Evolutionary conservation across 2,888 invertebrate species (phyloP).

Genomic region (Cataglyphis altisquamis): DNA sequence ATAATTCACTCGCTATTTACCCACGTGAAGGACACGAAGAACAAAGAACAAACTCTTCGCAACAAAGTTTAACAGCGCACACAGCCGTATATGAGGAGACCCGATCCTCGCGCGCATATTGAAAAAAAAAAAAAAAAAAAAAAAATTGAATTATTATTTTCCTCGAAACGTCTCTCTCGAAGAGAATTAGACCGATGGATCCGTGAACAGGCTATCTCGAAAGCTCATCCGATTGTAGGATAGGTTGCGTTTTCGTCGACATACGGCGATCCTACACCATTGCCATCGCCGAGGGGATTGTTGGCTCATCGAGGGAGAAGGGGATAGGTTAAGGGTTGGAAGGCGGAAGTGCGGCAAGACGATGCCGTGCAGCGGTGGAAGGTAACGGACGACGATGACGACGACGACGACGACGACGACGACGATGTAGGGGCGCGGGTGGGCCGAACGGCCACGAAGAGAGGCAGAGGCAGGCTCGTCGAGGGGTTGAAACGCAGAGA

Average conservation of each 20-base stretch:
- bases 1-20: slow-evolving; percentile 20
- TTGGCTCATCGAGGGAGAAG: slow-evolving; percentile 76
- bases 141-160: slow-evolving; percentile 29
- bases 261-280: slow-evolving; percentile 69
- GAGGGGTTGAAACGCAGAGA: slow-evolving; percentile 77
- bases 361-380: slow-evolving; percentile 72
- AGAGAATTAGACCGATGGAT: not conserved
- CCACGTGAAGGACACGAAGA: not conserved
- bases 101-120: not conserved
- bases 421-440: slow-evolving; percentile 75
- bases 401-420: slow-evolving; percentile 74
- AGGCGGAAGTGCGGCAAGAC: slow-evolving; percentile 82
- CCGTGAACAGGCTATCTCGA: slow-evolving; percentile 12
- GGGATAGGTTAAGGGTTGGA: slow-evolving; percentile 79
- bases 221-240: slow-evolving; percentile 58
- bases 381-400: slow-evolving; percentile 72
- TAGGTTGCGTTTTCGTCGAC: slow-evolving; percentile 71
- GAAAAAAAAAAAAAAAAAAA: slow-evolving; percentile 2
- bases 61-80: slow-evolving; percentile 37
- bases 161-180: not conserved
- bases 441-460: slow-evolving; percentile 75
- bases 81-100: not conserved
- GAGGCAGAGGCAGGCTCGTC: slow-evolving; percentile 76
- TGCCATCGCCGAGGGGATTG: slow-evolving; percentile 72
- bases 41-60: slow-evolving; percentile 2